Evolutionary conservation across 2,888 invertebrate genomes (phyloP).

Genomic region (Mythimna impura): DNA sequence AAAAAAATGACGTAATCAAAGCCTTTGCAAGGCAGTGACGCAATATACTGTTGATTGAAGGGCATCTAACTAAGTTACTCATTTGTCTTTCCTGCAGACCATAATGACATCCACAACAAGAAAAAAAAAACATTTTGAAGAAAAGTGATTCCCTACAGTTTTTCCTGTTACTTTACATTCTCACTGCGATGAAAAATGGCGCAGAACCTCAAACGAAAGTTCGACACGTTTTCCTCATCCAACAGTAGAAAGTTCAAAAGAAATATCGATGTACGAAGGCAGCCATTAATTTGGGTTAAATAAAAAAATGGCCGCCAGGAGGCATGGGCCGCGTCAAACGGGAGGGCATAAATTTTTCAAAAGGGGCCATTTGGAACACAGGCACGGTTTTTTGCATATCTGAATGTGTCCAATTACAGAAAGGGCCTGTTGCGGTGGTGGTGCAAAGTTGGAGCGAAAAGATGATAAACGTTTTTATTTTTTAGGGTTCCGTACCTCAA

Average conservation of each 20-base stretch:
- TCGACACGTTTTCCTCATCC: slow-evolving; percentile 54
- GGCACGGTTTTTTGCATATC: slow-evolving; percentile 83
- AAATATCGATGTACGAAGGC: slow-evolving; percentile 65
- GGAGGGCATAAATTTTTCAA: slow-evolving; percentile 82
- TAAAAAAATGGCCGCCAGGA: slow-evolving; percentile 68
- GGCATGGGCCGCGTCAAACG: slow-evolving; percentile 77
- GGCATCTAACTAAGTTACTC: slow-evolving; percentile 19
- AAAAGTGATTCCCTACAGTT: slow-evolving; percentile 27
- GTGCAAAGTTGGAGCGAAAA: slow-evolving; percentile 60
- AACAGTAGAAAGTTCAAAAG: slow-evolving; percentile 61
- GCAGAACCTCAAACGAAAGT: slow-evolving; percentile 35
- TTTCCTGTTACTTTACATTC: slow-evolving; percentile 35
- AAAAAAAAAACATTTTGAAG: slow-evolving; percentile 28
- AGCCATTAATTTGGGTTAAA: slow-evolving; percentile 74
- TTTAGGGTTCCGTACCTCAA: too few relatives aligned
- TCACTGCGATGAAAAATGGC: slow-evolving; percentile 47
- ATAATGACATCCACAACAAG: slow-evolving; percentile 19
- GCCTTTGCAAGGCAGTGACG: background rate
- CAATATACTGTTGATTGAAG: background rate
- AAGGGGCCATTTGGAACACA: slow-evolving; percentile 75
- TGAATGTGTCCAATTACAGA: slow-evolving; percentile 83
- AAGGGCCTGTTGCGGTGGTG: slow-evolving; percentile 70
- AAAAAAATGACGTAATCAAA: background rate
- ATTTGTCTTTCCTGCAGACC: slow-evolving; percentile 15
- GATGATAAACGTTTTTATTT: background rate